A percentile compares a stretch with the other conserved stretches of the same genome.
Conservation (phyloP, 2,888 invertebrate species). For the Esperia sulphurella region DNA sequence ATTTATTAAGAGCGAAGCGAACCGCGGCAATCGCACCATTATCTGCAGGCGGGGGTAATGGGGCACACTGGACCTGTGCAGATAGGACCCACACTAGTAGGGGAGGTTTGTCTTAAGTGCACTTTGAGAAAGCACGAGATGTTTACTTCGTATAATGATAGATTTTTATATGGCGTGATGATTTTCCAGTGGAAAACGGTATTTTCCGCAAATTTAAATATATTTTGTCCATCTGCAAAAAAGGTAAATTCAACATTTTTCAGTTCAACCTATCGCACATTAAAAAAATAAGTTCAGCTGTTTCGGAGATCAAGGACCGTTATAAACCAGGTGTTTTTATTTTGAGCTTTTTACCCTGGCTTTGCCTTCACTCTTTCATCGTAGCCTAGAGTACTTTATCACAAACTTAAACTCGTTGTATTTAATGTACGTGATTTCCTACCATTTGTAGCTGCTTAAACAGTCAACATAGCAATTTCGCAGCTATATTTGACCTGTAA, state of each 20-base stretch:
- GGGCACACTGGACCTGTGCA: conserved; percentile 23
- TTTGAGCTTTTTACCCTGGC: too few species aligned
- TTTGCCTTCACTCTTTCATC: too few species aligned
- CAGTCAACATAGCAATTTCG: neutral
- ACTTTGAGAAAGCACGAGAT: neutral
- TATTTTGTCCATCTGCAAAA: too few species aligned
- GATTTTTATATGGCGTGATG: neutral
- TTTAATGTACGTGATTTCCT: neutral
- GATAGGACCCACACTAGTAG: neutral
- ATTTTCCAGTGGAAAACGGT: neutral
- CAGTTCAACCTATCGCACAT: too few species aligned
- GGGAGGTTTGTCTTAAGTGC: conserved; percentile 1
- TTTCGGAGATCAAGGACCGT: too few species aligned
- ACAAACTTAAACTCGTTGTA: neutral
- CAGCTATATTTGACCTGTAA: neutral
- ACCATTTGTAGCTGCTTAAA: neutral
- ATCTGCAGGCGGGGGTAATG: conserved; percentile 55
- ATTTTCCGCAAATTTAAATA: neutral
- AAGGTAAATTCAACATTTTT: too few species aligned
- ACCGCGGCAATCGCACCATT: conserved; percentile 42
- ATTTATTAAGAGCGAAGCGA: conserved; percentile 34
- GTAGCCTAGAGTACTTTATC: neutral
- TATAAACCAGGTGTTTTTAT: too few species aligned
- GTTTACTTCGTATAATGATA: neutral
- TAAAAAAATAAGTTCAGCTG: too few species aligned